Conservation (phyloP, 2,797 vertebrate species). For the Myripristis murdjan region DNA sequence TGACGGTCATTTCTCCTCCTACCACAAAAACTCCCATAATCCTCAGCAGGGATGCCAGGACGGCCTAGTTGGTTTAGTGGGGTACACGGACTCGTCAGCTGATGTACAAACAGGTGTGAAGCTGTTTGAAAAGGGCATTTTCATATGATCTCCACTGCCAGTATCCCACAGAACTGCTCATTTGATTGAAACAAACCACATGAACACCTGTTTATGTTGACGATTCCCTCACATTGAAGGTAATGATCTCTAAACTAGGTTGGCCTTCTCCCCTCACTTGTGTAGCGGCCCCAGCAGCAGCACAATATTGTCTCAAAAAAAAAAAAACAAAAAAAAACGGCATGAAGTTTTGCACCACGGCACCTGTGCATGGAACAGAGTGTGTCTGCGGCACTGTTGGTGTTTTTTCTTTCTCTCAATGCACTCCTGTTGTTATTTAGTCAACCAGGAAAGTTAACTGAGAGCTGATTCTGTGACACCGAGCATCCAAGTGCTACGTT, state of each 20-base stretch:
- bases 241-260: constrained; percentile 40
- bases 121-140: not conserved
- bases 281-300: not conserved
- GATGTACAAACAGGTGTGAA: not conserved
- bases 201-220: constrained; percentile 23
- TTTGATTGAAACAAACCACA: constrained; percentile 32
- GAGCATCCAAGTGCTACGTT: no score
- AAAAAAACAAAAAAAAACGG: constrained; percentile 26
- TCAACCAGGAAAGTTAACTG: no score
- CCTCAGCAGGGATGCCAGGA: not conserved
- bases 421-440: constrained; percentile 3
- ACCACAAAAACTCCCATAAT: not conserved
- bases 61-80: not conserved
- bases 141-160: constrained; percentile 39
- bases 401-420: not conserved
- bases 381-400: constrained; percentile 31
- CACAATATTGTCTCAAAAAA: constrained; percentile 23
- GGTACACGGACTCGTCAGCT: not conserved
- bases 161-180: constrained; percentile 37
- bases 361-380: constrained; percentile 58
- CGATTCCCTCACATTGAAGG: constrained; percentile 32
- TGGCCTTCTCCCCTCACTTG: constrained; percentile 18
- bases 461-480: not conserved
- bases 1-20: not conserved
- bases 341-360: constrained; percentile 35